Evolutionary conservation across 1,140 invertebrate genomes (phyloP), one percentile per base, ranked within the genome.

Genomic region (Berghia stephanieae): DNA sequence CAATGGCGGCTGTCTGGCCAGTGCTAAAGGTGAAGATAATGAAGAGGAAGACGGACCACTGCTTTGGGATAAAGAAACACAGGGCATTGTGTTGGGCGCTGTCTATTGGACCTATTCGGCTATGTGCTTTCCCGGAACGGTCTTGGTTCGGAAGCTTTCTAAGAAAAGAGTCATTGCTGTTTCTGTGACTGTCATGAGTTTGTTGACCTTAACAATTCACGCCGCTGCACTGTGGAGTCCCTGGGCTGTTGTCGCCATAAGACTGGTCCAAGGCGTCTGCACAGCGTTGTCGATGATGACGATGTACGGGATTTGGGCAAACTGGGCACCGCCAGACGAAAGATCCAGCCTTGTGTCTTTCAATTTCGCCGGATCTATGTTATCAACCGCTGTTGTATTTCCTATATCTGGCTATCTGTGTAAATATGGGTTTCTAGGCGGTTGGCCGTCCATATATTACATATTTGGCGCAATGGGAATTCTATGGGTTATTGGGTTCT

Each of bases 21-120:
- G n/a, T n/a, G n/a, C n/a, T n/a, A n/a, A n/a, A n/a, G n/a, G n/a
- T n/a, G n/a, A n/a, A n/a, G n/a, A n/a, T n/a, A n/a, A n/a, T n/a
- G n/a, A n/a, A n/a, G n/a, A n/a, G n/a, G n/a, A n/a, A n/a, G n/a
- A n/a, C n/a, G n/a, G n/a, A n/a, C n/a, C n/a, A n/a, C 85, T 87
- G 52, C 49, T 71, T 0, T 88, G 86, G 86, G 31, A 71, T 43
- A 85, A 85, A 63, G 67, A 77, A 18, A 77, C 78, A 8, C 86
- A 86, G 70, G 85, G 85, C 16, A 72, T 83, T 4, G 79, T 87
- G 16, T 60, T 87, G n/a, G 81, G 82, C 16, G 66, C 80, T 8
- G 81, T 86, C 70, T 88, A 83, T 75, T 82, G 80, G 69, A 86
- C 86, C 40, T 88, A 88, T 74, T 55, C 86, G 31, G 31, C 81